A percentile compares a stretch with the other conserved stretches of the same genome.
These are phyloP conservation scores for Diprion similis DNA, from an alignment of 1,140 invertebrate genomes.

Conservation along the genomic window DNA sequence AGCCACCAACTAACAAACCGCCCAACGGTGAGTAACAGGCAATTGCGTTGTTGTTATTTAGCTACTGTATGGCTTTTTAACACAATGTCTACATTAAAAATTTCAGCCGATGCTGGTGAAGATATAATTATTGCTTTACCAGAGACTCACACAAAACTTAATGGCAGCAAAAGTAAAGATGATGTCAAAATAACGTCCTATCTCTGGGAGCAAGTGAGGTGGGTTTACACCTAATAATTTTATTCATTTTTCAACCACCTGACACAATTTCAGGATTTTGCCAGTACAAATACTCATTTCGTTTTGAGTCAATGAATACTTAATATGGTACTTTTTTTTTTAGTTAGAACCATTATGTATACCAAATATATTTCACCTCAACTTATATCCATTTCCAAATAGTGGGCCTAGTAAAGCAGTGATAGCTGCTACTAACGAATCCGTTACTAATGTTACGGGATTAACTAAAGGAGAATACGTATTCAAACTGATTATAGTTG, in stretches of 20 bases:
- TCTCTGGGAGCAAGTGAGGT: constrained; percentile 80
- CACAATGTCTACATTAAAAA: background rate
- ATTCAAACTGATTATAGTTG: constrained; percentile 84
- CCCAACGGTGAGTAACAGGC: constrained; percentile 73
- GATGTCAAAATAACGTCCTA: constrained; percentile 84
- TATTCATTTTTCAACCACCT: too few species aligned
- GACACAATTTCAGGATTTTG: constrained; percentile 13
- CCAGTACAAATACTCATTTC: background rate
- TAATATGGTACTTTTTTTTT: too few species aligned
- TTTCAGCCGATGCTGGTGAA: constrained; percentile 68
- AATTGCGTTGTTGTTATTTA: constrained; percentile 48
- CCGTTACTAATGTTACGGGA: constrained; percentile 76
- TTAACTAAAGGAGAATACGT: constrained; percentile 86
- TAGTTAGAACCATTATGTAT: too few species aligned
- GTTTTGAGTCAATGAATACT: background rate
- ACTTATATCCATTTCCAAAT: constrained; percentile 36
- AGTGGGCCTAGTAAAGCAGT: constrained; percentile 67
- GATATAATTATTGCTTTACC: constrained; percentile 79
- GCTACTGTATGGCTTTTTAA: background rate
- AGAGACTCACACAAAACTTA: constrained; percentile 76
- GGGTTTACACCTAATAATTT: constrained; percentile 10
- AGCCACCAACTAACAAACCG: constrained; percentile 85
- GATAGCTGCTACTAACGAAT: constrained; percentile 62
- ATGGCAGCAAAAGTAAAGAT: constrained; percentile 84
- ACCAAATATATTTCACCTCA: constrained; percentile 2